Base-by-base conservation (phyloP, 2,113 vertebrate species). In the Nothoprocta pentlandii region DNA sequence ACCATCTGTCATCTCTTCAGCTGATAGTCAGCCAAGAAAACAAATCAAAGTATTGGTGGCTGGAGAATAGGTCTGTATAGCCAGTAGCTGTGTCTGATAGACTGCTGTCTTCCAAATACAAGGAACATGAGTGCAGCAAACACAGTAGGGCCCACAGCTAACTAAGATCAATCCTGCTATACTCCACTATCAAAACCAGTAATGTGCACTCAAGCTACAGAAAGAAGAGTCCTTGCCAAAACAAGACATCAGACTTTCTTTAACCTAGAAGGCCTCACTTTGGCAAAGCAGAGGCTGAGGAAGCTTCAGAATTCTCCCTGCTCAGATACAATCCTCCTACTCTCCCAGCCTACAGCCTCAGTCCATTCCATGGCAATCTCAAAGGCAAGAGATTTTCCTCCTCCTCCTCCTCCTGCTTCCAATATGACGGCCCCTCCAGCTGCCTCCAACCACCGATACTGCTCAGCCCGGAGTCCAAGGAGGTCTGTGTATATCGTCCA, bases 1-100 rank as follows among this genome's bases (percentile, higher is more conserved):
- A 74, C 82, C 93, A 83, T 94, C 87, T 93, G 96, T 76, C 71
- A 91, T 49, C 9, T 87, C 49, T 89, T 89, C 49, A 91, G 39
- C 63, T 93, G 85, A 79, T 75, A 91, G 53, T 16, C 67, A 77
- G 85, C 39, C 59, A 80, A 2, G 3, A 90, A 91, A 92, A 69
- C 47, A 89, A 87, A 86, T 44, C 64, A 88, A 86, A 91, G 54
- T 17, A 30, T 69, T 32, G 71, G 81, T 56, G 59, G 67, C 62
- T 85, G 62, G 53, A 92, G 62, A 94, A 53, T 26, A 89, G 53
- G 25, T 69, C n/a, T 89, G 49, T 32, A 73, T 9, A 59, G 70
- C 75, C 44, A 85, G 58, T 44, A 87, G 70, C 74, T 4, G 2
- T 76, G 47, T 95, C 85, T 87, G 87, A 87, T 51, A 26, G 70